Percentiles rank a stretch among this genome's conserved stretches.
Evolutionary conservation across 2,113 vertebrate species (phyloP).

Genomic region (Gyps fulvus): DNA sequence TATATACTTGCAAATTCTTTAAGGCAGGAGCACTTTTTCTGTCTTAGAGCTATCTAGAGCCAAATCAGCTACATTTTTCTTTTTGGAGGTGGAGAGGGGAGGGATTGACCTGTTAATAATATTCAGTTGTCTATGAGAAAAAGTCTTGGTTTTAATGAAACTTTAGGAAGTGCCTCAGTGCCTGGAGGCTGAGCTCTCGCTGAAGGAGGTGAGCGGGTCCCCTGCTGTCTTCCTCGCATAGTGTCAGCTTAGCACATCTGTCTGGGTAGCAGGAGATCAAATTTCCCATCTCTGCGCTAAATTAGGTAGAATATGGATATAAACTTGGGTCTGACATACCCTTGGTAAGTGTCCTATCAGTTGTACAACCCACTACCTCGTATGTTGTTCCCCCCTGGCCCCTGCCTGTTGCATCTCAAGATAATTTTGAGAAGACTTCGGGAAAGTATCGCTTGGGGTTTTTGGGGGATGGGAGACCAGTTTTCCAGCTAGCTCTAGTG

Average conservation of each 20-base stretch:
- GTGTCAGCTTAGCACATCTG: neutral
- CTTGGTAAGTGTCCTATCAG: neutral
- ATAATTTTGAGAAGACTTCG: neutral
- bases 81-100: neutral
- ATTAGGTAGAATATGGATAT: neutral
- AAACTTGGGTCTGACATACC: neutral
- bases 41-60: neutral
- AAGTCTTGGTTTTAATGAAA: neutral
- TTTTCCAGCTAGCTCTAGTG: neutral
- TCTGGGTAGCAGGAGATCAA: neutral
- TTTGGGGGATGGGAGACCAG: neutral
- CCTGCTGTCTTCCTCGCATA: rapidly evolving
- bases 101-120: no score
- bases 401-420: neutral
- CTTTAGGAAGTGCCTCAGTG: neutral
- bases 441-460: neutral
- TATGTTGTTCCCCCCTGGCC: neutral
- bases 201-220: neutral
- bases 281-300: neutral
- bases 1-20: neutral
- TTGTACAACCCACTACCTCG: neutral
- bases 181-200: neutral
- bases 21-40: neutral
- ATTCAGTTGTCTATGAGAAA: neutral
- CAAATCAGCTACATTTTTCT: neutral